Percentiles rank a stretch among this genome's conserved stretches.
Conservation (phyloP, 1,140 invertebrate genomes). For the Pantala flavescens region DNA sequence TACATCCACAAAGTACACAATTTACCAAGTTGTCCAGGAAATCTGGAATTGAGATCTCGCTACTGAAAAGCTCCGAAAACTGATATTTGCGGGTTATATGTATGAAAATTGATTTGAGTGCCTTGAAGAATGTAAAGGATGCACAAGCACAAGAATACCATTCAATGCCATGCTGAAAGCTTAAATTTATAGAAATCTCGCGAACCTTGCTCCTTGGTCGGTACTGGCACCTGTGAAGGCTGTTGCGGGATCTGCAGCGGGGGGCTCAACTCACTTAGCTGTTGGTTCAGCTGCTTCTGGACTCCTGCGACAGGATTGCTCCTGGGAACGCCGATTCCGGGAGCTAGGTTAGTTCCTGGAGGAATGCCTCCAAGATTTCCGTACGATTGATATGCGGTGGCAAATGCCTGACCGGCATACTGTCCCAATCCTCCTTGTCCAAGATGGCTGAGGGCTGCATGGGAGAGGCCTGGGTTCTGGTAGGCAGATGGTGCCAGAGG, state of each 20-base stretch:
- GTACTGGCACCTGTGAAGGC: constrained; percentile 26
- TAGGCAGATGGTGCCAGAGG: constrained; percentile 11
- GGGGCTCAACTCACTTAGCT: constrained; percentile 61
- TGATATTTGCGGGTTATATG: too few relatives aligned
- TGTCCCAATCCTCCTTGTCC: constrained; percentile 37
- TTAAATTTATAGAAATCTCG: neutral
- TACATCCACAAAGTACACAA: too few relatives aligned
- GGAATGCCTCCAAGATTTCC: constrained; percentile 37
- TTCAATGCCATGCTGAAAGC: neutral
- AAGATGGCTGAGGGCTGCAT: constrained; percentile 44
- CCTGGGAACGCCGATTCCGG: constrained; percentile 42
- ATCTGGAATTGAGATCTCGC: too few relatives aligned
- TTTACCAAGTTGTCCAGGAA: too few relatives aligned
- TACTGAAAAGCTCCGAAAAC: too few relatives aligned
- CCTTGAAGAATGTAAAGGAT: neutral
- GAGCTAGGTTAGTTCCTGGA: constrained; percentile 40
- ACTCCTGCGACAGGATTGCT: constrained; percentile 38
- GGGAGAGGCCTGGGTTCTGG: constrained; percentile 35
- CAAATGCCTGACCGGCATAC: constrained; percentile 30
- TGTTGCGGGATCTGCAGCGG: constrained; percentile 29
- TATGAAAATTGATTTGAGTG: too few relatives aligned
- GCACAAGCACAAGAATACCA: neutral
- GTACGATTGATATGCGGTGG: constrained; percentile 26
- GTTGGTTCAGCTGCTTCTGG: constrained; percentile 38
- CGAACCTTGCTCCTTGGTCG: constrained; percentile 30